Base-by-base conservation (phyloP, 2,113 vertebrate species). In the Phylloscopus trochiloides region DNA sequence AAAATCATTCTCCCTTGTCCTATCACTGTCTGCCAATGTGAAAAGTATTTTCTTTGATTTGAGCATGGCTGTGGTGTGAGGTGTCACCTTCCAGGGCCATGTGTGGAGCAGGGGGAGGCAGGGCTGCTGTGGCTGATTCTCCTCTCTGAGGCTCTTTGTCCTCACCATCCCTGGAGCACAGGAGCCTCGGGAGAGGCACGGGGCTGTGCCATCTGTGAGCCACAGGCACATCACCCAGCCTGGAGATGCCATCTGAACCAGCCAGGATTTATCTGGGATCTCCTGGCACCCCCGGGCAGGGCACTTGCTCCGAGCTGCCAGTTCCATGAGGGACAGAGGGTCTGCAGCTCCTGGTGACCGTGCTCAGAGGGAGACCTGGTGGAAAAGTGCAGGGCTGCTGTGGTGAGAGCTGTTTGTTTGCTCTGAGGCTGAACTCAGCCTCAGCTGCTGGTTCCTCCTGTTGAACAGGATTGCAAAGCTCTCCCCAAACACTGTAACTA, bases 191-290 rank as follows among this genome's bases (percentile, higher is more conserved):
- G 8, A 4, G 76, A 14, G 63, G 55, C 59, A 65, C 12, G 4
- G 79, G 57, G 77, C 70, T 61, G 38, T 51, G 71, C 47, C 28
- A 22, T 12, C 24, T 8, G 3, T 14, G 85, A 58, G 50, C 82
- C 50, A 0, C 0, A 9, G 15, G 65, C 22, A 55, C 36, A 7
- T 4, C 51, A 14, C 7, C 2, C 45, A 66, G 68, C 86, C 51
- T 4, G 12, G 54, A 17, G 17, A 16, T 28, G 70, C n/a, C 14
- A 2, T 0, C 1, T 3, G 8, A 31, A 32, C 8, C 51, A 59
- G 20, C 47, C 1, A 0, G 3, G 16, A 12, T 17, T n/a, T 1
- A 1, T 15, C 48, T 42, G 31, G 19, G 43, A 8, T 47, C 28
- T 40, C 14, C 54, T 9, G 52, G 58, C 25, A 12, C 6, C 14